Conservation (phyloP, 2,797 vertebrate genomes). For the Danio albolineatus region DNA sequence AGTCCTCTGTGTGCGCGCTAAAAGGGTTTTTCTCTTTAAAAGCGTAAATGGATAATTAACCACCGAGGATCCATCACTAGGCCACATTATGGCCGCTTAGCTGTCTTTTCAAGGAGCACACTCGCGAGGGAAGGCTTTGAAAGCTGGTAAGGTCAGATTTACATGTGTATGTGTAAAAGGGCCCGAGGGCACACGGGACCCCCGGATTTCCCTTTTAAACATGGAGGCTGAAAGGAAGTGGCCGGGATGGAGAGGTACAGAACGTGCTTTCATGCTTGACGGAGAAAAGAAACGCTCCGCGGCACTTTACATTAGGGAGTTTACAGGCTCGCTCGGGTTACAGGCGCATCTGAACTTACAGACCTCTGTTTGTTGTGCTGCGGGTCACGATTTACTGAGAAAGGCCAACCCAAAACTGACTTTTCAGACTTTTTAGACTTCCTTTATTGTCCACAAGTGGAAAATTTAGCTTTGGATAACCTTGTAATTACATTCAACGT, state of each 20-base stretch:
- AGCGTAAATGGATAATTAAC: conserved; percentile 71
- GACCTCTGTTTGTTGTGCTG: conserved; percentile 24
- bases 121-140: conserved; percentile 69
- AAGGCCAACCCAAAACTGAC: neutral
- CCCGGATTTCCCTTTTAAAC: conserved; percentile 44
- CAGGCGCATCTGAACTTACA: conserved; percentile 16
- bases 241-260: conserved; percentile 21
- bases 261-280: conserved; percentile 12
- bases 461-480: no score
- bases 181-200: conserved; percentile 49
- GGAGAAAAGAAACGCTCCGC: conserved; percentile 27
- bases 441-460: no score
- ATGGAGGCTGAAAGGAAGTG: conserved; percentile 51
- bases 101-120: conserved; percentile 64
- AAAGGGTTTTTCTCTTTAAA: conserved; percentile 68
- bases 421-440: no score
- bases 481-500: no score
- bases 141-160: conserved; percentile 81
- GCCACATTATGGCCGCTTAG: conserved; percentile 58
- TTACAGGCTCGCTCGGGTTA: conserved; percentile 10
- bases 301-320: conserved; percentile 33
- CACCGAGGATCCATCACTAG: conserved; percentile 48
- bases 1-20: conserved; percentile 63
- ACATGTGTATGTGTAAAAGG: conserved; percentile 74
- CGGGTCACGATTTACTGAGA: neutral